A percentile compares a stretch with the other conserved stretches of the same genome.
Conservation (phyloP, 2,797 vertebrate genomes). For the Arrhamphus sclerolepis region DNA sequence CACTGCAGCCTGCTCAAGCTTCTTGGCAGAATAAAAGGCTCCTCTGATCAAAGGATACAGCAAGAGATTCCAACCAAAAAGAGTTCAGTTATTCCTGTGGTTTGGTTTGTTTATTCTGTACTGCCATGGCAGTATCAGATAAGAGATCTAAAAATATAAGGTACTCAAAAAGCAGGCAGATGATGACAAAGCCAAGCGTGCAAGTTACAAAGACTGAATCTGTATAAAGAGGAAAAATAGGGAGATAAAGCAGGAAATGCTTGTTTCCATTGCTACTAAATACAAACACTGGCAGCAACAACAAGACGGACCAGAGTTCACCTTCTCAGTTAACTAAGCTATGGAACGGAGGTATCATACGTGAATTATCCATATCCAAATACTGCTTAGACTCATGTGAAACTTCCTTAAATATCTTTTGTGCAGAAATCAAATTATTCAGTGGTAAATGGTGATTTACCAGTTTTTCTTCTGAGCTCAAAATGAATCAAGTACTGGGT, state of each 20-base stretch:
- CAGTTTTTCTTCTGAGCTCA: too few species aligned
- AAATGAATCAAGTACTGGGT: too few species aligned
- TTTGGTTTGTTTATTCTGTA: conserved; percentile 75
- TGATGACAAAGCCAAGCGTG: conserved; percentile 63
- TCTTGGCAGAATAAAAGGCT: conserved; percentile 69
- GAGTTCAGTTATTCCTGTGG: conserved; percentile 54
- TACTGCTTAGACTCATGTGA: too few species aligned
- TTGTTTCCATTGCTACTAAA: conserved; percentile 65
- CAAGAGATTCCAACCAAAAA: conserved; percentile 56
- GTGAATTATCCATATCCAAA: too few species aligned
- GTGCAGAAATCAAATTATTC: too few species aligned
- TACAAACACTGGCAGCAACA: conserved; percentile 60
- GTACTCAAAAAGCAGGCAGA: conserved; percentile 57
- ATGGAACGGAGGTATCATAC: background rate
- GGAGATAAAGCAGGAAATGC: conserved; percentile 69
- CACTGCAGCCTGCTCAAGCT: conserved; percentile 55
- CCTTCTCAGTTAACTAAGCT: conserved; percentile 4
- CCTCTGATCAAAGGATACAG: conserved; percentile 71
- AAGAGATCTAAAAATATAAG: conserved; percentile 75
- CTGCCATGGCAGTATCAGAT: conserved; percentile 79
- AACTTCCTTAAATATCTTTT: too few species aligned
- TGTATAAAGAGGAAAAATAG: conserved; percentile 59
- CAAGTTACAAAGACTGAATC: conserved; percentile 69
- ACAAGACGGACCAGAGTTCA: conserved; percentile 26
- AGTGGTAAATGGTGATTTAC: too few species aligned